Conservation (phyloP, 2,113 vertebrate species). For the Phylloscopus whistleri region DNA sequence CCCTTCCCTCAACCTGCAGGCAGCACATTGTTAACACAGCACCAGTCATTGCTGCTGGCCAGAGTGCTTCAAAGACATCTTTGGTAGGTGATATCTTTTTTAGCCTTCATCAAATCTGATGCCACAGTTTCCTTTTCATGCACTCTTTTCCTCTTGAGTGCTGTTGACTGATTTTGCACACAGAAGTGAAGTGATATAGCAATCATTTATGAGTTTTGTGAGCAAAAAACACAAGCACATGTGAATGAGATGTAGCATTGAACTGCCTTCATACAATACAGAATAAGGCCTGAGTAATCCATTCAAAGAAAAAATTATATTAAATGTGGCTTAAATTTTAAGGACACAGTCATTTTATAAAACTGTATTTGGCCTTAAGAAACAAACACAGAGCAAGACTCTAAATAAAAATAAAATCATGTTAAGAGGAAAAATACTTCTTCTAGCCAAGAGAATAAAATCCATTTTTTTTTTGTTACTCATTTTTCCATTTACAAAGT, state of each 20-base stretch:
- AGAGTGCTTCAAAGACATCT: neutral
- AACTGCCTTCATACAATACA: neutral
- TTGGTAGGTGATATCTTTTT: neutral
- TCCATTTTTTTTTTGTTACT: neutral
- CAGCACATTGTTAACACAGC: neutral
- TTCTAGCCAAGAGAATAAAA: neutral
- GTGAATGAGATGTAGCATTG: neutral
- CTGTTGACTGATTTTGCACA: neutral
- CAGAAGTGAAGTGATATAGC: neutral
- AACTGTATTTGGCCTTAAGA: neutral
- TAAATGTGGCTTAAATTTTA: neutral
- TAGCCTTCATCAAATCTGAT: neutral
- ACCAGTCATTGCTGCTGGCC: neutral
- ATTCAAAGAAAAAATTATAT: neutral
- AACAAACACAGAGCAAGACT: neutral
- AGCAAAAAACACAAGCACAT: neutral
- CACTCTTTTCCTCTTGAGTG: neutral
- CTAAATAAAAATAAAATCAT: neutral
- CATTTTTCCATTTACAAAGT: neutral
- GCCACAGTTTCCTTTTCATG: neutral
- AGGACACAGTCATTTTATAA: neutral
- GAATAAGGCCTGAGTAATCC: neutral
- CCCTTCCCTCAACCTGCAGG: neutral
- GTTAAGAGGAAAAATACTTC: neutral
- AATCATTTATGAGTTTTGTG: neutral